Percentiles rank a stretch among this genome's conserved stretches.
Conservation (phyloP, 2,113 vertebrate genomes). For the Theristicus caerulescens region DNA sequence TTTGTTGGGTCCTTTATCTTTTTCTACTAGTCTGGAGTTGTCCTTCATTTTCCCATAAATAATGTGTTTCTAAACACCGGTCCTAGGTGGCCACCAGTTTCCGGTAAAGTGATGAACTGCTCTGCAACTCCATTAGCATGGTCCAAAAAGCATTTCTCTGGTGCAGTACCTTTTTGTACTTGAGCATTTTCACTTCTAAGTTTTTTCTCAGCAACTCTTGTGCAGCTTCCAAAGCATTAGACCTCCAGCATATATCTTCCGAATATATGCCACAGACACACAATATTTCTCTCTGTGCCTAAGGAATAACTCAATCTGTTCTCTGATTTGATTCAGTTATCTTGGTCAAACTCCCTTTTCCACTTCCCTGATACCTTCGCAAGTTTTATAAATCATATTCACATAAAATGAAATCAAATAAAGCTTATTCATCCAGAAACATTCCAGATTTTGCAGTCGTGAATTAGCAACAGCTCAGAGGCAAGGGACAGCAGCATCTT, state of each 20-base stretch:
- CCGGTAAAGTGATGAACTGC: background rate
- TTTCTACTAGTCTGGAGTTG: background rate
- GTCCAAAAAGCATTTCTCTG: background rate
- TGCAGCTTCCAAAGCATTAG: background rate
- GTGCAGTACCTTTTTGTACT: background rate
- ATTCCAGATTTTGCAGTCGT: background rate
- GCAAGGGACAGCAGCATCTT: background rate
- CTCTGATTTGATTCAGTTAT: background rate
- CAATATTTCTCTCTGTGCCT: background rate
- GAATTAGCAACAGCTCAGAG: background rate
- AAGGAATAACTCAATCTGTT: constrained; percentile 10
- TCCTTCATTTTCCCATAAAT: background rate
- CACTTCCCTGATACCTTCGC: background rate
- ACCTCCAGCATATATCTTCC: background rate
- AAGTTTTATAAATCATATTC: background rate
- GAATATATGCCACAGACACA: background rate
- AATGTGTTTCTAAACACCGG: background rate
- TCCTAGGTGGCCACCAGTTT: background rate
- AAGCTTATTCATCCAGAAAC: background rate
- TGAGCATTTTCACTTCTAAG: background rate
- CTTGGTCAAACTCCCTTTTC: background rate
- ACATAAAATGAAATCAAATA: background rate
- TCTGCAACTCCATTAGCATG: background rate
- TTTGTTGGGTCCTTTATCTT: background rate
- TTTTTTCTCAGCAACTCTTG: background rate